A percentile compares a stretch with the other conserved stretches of the same genome.
Evolutionary conservation across 1,140 invertebrate genomes (phyloP).

Genomic region (Leguminivora glycinivorella): DNA sequence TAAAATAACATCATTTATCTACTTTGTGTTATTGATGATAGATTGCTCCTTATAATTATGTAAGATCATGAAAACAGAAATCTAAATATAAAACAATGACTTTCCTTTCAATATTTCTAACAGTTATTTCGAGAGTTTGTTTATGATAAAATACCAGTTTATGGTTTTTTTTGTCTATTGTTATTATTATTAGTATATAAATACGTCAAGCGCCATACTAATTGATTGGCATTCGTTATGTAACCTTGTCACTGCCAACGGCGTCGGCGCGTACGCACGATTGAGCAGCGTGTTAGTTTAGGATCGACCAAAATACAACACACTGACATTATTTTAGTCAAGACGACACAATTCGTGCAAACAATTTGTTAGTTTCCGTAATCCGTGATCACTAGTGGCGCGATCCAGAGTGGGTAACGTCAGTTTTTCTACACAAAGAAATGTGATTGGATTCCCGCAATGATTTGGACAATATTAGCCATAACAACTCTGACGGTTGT

Average conservation of each 20-base stretch:
- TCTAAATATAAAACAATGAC: background rate
- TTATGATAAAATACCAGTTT: slow-evolving; percentile 12
- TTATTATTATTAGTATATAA: background rate
- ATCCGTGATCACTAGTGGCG: background rate
- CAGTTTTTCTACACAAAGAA: background rate
- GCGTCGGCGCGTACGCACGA: slow-evolving; percentile 51
- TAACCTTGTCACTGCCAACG: slow-evolving; percentile 42
- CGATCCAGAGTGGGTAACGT: background rate
- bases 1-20: background rate
- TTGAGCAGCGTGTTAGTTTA: slow-evolving; percentile 38
- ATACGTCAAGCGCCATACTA: slow-evolving; percentile 12
- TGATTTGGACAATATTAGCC: slow-evolving; percentile 23
- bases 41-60: background rate
- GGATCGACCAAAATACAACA: slow-evolving; percentile 25
- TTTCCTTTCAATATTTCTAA: background rate
- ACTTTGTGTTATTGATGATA: background rate
- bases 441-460: background rate
- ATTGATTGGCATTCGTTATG: slow-evolving; percentile 48
- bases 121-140: background rate
- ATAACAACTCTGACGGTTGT: slow-evolving; percentile 18
- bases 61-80: too few relatives aligned
- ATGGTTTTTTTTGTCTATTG: slow-evolving; percentile 4
- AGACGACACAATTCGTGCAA: slow-evolving; percentile 2
- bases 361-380: slow-evolving; percentile 22
- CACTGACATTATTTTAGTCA: slow-evolving; percentile 30